These are phyloP conservation scores for Chaenogobius annularis DNA, from an alignment of 2,113 vertebrate genomes.

Conservation along the genomic window DNA sequence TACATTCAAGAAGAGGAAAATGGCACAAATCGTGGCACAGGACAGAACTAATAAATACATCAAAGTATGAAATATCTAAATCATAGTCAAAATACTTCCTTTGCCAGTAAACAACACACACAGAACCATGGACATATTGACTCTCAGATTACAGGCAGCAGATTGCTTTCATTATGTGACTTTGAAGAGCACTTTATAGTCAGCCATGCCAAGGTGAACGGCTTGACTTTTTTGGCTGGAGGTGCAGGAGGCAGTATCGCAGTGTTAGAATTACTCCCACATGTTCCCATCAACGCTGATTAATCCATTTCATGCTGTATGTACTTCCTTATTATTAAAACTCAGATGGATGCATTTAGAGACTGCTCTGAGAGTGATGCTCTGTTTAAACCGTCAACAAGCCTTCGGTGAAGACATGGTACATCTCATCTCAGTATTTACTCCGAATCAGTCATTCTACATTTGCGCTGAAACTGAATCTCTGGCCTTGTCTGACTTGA, in stretches of 20 bases:
- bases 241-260: background rate
- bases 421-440: background rate
- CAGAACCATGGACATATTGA: background rate
- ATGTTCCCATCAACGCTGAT: background rate
- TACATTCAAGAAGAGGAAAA: too few species aligned
- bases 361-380: background rate
- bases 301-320: background rate
- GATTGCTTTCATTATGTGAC: background rate
- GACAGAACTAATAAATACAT: too few species aligned
- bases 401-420: background rate
- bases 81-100: background rate
- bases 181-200: background rate
- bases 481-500: too few species aligned
- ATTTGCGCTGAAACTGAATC: too few species aligned
- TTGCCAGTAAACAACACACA: background rate
- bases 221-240: background rate
- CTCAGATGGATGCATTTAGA: background rate
- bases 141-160: background rate
- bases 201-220: background rate
- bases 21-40: too few species aligned
- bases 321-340: background rate
- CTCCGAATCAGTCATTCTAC: background rate
- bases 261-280: background rate
- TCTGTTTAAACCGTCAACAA: background rate
- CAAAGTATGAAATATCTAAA: too few species aligned